A percentile compares a stretch with the other conserved stretches of the same genome.
Evolutionary conservation across 35 echinoderm and acorn worm species (phyloP).

Genomic region (Diadema setosum): DNA sequence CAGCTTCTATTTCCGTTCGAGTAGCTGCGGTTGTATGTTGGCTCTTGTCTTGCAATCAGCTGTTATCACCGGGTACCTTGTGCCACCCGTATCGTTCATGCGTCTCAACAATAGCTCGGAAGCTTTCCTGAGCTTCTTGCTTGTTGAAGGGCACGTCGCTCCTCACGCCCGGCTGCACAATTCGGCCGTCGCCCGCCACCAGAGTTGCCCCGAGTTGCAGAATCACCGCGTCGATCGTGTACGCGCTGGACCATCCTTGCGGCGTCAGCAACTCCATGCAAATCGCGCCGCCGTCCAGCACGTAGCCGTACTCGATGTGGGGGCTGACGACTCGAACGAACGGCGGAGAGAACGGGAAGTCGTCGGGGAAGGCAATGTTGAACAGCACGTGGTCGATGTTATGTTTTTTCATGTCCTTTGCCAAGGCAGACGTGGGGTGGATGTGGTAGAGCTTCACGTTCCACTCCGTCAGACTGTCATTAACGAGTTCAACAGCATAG

Average conservation of each 20-base stretch:
- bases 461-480: constrained; percentile 49
- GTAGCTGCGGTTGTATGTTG: too few relatives aligned
- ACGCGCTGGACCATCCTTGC: constrained; percentile 44
- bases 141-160: constrained; percentile 52
- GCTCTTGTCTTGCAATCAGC: too few relatives aligned
- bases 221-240: constrained; percentile 49
- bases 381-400: constrained; percentile 24
- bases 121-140: constrained; percentile 46
- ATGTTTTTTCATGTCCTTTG: constrained; percentile 38
- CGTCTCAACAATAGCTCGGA: constrained; percentile 32
- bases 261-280: constrained; percentile 61
- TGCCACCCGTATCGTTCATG: constrained; percentile 51
- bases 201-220: constrained; percentile 57
- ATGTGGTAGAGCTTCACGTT: constrained; percentile 36
- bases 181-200: constrained; percentile 37
- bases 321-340: constrained; percentile 49
- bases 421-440: not conserved
- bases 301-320: constrained; percentile 47
- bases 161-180: not conserved
- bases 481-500: constrained; percentile 23
- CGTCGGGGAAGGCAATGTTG: constrained; percentile 49
- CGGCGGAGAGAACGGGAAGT: constrained; percentile 44
- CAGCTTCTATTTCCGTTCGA: too few relatives aligned
- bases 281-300: constrained; percentile 53
- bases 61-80: constrained; percentile 40